phyloP scores from a whole-genome alignment of 1,140 invertebrate species.

The Maniola jurtina region DNA sequence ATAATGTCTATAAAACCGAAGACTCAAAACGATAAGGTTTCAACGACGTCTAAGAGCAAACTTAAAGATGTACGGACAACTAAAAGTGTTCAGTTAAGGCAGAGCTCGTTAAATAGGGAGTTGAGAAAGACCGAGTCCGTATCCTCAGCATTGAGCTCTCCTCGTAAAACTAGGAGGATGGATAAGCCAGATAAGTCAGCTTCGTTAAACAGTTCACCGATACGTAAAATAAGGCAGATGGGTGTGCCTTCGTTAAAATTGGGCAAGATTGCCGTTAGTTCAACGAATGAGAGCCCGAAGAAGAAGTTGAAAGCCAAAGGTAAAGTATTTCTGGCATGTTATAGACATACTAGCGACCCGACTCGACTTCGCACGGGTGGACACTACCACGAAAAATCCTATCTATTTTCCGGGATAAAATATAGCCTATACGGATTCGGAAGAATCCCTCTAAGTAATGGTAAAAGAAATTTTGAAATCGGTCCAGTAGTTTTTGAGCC shows the following conservation, averaged over 20 bases:
- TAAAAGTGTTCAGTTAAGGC: slow-evolving; percentile 58
- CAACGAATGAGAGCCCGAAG: slow-evolving; percentile 65
- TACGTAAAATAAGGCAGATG: slow-evolving; percentile 72
- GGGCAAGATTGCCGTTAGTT: slow-evolving; percentile 54
- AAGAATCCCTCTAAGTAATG: too few species aligned
- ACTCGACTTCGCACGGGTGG: too few species aligned
- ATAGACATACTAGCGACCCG: too few species aligned
- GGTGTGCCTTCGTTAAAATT: slow-evolving; percentile 57
- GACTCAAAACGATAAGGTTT: slow-evolving; percentile 57
- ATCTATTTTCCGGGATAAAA: too few species aligned
- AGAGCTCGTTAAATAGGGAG: slow-evolving; percentile 68
- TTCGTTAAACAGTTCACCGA: slow-evolving; percentile 72
- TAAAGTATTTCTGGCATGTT: background rate
- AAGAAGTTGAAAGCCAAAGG: slow-evolving; percentile 60
- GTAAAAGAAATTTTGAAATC: too few species aligned
- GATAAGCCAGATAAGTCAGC: slow-evolving; percentile 74
- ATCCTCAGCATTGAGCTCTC: slow-evolving; percentile 59
- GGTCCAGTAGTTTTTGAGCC: too few species aligned
- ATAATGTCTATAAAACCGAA: slow-evolving; percentile 52
- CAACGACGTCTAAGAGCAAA: slow-evolving; percentile 54
- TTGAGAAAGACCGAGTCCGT: slow-evolving; percentile 57
- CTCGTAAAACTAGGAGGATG: slow-evolving; percentile 69
- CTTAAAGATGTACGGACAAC: slow-evolving; percentile 61
- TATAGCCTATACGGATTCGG: too few species aligned
- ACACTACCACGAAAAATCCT: too few species aligned